Conservation (phyloP, 2,113 vertebrate genomes). For the Chloropsis hardwickii region DNA sequence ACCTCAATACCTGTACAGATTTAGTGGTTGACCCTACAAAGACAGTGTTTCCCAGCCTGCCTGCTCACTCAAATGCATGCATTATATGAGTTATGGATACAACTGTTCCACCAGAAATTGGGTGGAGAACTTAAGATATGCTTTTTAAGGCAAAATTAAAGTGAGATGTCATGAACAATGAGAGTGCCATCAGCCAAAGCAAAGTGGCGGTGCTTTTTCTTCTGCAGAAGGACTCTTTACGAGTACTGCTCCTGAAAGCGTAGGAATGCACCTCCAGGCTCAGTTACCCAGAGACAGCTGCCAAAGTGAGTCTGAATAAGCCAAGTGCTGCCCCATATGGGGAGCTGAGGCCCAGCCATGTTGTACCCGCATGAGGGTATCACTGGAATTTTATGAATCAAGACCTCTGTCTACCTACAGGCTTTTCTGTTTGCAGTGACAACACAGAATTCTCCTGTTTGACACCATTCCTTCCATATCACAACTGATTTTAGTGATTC, state of each 20-base stretch:
- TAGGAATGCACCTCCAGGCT: not conserved
- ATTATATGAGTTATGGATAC: not conserved
- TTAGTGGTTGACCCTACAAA: not conserved
- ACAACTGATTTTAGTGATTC: not conserved
- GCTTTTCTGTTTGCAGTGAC: not conserved
- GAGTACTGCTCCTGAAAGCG: not conserved
- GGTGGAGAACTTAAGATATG: not conserved
- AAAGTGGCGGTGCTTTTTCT: not conserved
- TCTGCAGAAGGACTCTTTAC: not conserved
- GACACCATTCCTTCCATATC: not conserved
- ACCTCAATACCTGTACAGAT: not conserved
- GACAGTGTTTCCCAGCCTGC: not conserved
- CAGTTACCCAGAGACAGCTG: not conserved
- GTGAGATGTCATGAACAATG: not conserved
- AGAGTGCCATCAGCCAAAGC: not conserved
- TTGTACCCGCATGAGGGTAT: rapidly evolving
- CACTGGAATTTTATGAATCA: not conserved
- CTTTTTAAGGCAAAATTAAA: not conserved
- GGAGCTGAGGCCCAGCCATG: not conserved
- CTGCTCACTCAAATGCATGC: not conserved
- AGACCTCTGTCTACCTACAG: not conserved
- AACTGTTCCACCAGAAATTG: not conserved
- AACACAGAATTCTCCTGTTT: not conserved
- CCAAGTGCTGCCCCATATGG: not conserved
- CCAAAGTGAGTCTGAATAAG: not conserved